phyloP scores from a whole-genome alignment of 2,113 vertebrate species.

The Melanotaenia duboulayi region DNA sequence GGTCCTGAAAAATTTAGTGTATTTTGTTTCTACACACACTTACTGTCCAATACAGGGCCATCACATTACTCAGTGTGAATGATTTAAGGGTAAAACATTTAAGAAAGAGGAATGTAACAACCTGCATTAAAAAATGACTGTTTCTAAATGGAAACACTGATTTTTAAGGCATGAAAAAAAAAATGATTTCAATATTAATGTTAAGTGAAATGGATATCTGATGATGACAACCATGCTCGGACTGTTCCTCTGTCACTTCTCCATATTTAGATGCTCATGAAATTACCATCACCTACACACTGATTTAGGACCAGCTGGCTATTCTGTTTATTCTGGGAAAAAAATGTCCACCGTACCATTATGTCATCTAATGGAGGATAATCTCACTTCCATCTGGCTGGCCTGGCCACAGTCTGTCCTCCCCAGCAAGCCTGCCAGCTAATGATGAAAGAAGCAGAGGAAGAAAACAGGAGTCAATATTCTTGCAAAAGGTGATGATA shows the following conservation, averaged over 20 bases:
- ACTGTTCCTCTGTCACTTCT: not conserved
- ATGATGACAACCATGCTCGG: not conserved
- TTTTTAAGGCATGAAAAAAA: not conserved
- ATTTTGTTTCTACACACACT: too few relatives aligned
- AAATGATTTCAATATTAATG: conserved; percentile 4
- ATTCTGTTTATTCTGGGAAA: conserved; percentile 25
- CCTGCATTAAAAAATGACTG: not conserved
- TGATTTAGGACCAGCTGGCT: conserved; percentile 5
- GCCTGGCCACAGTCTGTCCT: conserved; percentile 46
- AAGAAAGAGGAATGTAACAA: too few relatives aligned
- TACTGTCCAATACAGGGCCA: too few relatives aligned
- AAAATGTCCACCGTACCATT: conserved; percentile 24
- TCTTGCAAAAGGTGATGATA: not conserved
- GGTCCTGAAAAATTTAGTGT: not conserved
- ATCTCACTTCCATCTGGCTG: conserved; percentile 70
- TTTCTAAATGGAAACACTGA: not conserved
- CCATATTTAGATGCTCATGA: not conserved
- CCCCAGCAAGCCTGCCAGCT: conserved; percentile 32
- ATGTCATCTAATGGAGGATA: conserved; percentile 70
- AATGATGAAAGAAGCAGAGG: not conserved
- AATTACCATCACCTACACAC: not conserved
- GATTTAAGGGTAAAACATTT: too few relatives aligned
- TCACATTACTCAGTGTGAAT: too few relatives aligned
- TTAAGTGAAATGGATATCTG: not conserved
- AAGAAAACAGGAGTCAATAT: not conserved